Conservation (phyloP, 35 echinoderm and acorn worm genomes). For the Amphiura filiformis region DNA sequence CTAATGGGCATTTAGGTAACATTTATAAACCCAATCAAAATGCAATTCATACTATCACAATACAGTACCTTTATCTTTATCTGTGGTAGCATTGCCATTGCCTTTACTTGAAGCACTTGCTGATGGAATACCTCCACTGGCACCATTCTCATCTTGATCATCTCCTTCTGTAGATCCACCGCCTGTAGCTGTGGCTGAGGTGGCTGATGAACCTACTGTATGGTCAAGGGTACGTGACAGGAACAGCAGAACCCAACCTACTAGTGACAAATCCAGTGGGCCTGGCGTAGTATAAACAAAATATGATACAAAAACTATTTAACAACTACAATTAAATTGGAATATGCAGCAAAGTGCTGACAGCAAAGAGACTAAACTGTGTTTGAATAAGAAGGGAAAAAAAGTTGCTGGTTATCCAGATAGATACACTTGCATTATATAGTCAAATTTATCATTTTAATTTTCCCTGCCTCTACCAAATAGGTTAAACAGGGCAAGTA, state of each 20-base stretch:
- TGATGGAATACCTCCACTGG: slow-evolving; percentile 3
- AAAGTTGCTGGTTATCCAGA: no score
- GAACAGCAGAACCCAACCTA: slow-evolving; percentile 92
- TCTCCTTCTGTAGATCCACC: slow-evolving; percentile 18
- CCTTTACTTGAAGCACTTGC: slow-evolving; percentile 1
- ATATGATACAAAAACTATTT: neutral
- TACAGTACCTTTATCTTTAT: neutral
- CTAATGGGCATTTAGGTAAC: no score
- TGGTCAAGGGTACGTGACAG: slow-evolving; percentile 86
- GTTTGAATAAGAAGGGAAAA: no score
- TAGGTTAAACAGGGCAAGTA: no score
- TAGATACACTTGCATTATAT: no score
- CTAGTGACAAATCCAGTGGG: slow-evolving; percentile 61
- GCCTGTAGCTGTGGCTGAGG: neutral
- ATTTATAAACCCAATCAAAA: no score
- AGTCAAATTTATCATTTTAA: no score
- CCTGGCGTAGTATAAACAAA: slow-evolving; percentile 32
- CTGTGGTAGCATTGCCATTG: neutral
- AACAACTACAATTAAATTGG: neutral
- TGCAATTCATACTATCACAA: no score
- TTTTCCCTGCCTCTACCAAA: no score
- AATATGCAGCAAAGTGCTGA: no score
- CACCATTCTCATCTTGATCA: slow-evolving; percentile 31
- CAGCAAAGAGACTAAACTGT: no score
- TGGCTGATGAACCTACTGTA: slow-evolving; percentile 23